Evolutionary conservation across 2,888 invertebrate genomes (phyloP).

Genomic region (Scaptomyza reducta): DNA sequence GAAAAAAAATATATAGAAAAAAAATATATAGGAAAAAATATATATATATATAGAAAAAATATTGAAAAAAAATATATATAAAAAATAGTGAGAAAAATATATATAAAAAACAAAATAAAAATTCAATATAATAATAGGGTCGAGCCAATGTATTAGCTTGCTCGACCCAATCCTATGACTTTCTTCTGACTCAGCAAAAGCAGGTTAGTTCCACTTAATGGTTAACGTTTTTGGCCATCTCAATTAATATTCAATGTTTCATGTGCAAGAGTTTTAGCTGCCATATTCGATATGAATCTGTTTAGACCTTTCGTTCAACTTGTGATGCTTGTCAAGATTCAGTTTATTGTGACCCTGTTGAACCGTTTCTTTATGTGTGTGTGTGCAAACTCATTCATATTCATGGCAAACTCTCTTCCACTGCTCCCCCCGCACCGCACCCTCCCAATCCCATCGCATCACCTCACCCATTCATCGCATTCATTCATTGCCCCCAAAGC

Average conservation of each 20-base stretch:
- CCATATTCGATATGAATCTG: not conserved
- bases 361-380: constrained; percentile 3
- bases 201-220: no score
- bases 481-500: constrained; percentile 15
- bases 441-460: not conserved
- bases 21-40: no score
- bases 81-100: no score
- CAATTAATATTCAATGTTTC: not conserved
- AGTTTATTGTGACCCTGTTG: constrained; percentile 11
- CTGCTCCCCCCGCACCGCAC: not conserved
- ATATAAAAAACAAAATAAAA: no score
- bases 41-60: no score
- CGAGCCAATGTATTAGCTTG: no score
- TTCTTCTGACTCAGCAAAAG: no score
- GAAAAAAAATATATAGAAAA: no score
- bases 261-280: not conserved
- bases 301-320: not conserved
- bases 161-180: no score
- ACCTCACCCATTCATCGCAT: not conserved
- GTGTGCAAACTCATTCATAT: constrained; percentile 64
- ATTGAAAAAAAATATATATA: no score
- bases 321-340: constrained; percentile 4
- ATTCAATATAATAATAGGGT: no score
- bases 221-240: not conserved
- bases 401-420: constrained; percentile 42